Evolutionary conservation across 2,888 invertebrate species (phyloP), one percentile per base, ranked within the genome.

Genomic region (Unio pictorum): DNA sequence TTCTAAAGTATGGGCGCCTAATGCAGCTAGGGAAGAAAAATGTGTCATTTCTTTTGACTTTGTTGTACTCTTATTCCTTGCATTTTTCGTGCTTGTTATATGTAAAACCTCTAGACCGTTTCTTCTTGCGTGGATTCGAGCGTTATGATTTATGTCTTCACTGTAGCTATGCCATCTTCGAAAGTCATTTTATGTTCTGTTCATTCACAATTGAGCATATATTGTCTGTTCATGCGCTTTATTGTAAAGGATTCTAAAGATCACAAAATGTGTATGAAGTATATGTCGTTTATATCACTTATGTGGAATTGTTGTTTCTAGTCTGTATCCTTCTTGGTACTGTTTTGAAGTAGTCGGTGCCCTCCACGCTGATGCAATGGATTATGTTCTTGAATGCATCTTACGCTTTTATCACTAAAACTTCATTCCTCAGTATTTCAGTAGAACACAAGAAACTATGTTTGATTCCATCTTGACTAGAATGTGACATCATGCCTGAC

Each of bases 111-210:
- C 18, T 66, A 61, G 34, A 65, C 73, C 45, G 62, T 72, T 66
- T 72, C 65, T 55, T 71, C 68, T 26, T 73, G 73, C 7, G 65
- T 63, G 30, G 75, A 73, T 11, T 69, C 26, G 28, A 75, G 60
- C 30, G 17, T 30, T 20, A 60, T 61, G 15, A 72, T 45, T 20
- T 55, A 55, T 67, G 60, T 61, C n/a, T 61, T 59, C 17, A 18
- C 20, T 66, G 62, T 72, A 6, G 61, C 18, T 30, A 6, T 34
- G 34, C 66, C 72, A 61, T 69, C 70, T 28, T 61, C 30, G 8
- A 65, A 67, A 26, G 61, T 72, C 23, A 71, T 57, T 45, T 57
- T 34, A 56, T 62, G 61, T 18, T 69, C 67, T n/a, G 28, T 61
- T 6, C 74, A 69, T 20, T 72, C 72, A 67, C 62, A 69, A 20